Conservation (phyloP, 2,888 invertebrate genomes). For the Cantharis rustica region DNA sequence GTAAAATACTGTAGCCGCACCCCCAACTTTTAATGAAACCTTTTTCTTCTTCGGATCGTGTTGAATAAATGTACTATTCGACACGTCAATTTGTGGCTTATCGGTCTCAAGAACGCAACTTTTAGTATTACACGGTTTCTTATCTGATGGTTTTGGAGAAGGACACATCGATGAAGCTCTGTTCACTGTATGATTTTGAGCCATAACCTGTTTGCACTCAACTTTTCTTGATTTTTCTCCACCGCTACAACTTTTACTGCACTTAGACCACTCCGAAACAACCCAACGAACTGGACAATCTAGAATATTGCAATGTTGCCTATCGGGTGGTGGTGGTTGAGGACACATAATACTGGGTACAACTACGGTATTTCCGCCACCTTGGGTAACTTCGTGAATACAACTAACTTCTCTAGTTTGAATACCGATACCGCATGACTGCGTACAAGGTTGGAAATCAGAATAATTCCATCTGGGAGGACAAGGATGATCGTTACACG, state of each 20-base stretch:
- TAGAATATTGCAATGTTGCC: constrained; percentile 89
- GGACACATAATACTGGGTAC: constrained; percentile 95
- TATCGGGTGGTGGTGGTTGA: constrained; percentile 85
- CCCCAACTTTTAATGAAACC: constrained; percentile 86
- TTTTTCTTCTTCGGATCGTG: constrained; percentile 80
- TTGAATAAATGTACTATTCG: constrained; percentile 82
- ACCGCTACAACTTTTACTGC: constrained; percentile 91
- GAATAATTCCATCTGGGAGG: constrained; percentile 94
- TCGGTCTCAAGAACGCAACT: constrained; percentile 76
- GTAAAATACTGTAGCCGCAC: constrained; percentile 86
- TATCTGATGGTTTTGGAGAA: constrained; percentile 73
- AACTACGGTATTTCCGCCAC: constrained; percentile 85
- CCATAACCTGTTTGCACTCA: constrained; percentile 91
- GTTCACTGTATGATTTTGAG: constrained; percentile 87
- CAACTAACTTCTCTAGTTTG: constrained; percentile 90
- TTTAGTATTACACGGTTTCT: constrained; percentile 84
- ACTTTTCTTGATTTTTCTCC: constrained; percentile 85
- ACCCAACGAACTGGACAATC: constrained; percentile 94
- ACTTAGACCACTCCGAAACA: constrained; percentile 86
- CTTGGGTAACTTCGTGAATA: constrained; percentile 83
- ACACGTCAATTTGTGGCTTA: constrained; percentile 76
- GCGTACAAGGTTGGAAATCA: constrained; percentile 87
- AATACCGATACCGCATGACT: constrained; percentile 92
- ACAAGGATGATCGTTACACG: constrained; percentile 95
- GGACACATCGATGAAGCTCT: constrained; percentile 78